Evolutionary conservation across 2,113 vertebrate genomes (phyloP), one percentile per base, ranked within the genome.

Genomic region (Pyxicephalus adspersus): DNA sequence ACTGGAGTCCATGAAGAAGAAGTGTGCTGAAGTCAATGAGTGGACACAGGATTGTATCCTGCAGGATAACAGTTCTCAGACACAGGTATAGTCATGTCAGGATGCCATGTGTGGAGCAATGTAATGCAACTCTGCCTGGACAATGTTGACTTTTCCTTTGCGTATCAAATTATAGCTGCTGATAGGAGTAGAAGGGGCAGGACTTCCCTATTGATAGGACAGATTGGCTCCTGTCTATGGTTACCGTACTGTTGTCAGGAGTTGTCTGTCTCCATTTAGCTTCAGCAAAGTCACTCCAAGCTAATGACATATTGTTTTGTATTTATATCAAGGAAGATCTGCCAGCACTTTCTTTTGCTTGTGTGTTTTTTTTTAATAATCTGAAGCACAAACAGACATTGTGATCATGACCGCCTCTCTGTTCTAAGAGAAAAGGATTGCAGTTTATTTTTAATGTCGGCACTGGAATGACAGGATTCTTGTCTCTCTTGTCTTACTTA

Each of bases 401-500:
- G 28, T 58, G 6, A 18, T 50, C 22, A 28, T 54, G 2, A 45
- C 5, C 38, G 38, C 38, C 38, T 45, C 38, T 45, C 38, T 28
- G 2, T 71, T 50, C 8, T 22, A 23, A 45, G 15, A 20, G 25
- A 38, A 8, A 7, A 7, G 15, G 61, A 13, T n/a, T 13, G 18
- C 38, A 45, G 9, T 45, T 45, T 45, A 20, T 23, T 65, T 7
- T 65, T 45, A 57, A 29, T 81, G 34, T 76, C 78, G 3, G 78
- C 86, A 87, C 79, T 84, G 83, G 50, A 81, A 96, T 99, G 95
- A 98, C 93, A 11, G 96, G 95, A 64, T 93, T 99, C 86, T 89
- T 98, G 70, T 97, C 90, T 85, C 83, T 96, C 66, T 90, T 98
- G 55, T 95, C 93, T 76, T 94, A 94, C 80, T 89, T 98, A 19